Evolutionary conservation across 2,888 invertebrate species (phyloP).

Genomic region (Micoletzkya japonica): DNA sequence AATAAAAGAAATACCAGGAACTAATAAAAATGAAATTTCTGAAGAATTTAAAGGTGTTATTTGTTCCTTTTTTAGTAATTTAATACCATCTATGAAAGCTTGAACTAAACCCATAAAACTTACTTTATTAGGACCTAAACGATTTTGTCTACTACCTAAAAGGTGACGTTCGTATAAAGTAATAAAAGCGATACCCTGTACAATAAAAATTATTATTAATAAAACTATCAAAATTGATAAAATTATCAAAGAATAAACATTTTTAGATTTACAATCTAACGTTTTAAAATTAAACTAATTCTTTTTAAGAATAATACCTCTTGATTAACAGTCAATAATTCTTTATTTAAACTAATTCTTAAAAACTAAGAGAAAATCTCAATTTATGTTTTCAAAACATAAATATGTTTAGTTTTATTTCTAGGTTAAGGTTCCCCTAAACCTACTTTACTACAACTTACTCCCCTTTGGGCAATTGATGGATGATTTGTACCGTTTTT

Average conservation of each 20-base stretch:
- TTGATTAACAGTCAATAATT: slow-evolving; percentile 51
- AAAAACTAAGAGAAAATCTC: slow-evolving; percentile 46
- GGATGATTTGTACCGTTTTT: slow-evolving; percentile 56
- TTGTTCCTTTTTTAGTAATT: slow-evolving; percentile 50
- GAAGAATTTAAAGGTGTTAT: slow-evolving; percentile 43
- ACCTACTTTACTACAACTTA: slow-evolving; percentile 59
- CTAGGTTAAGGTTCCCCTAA: slow-evolving; percentile 54
- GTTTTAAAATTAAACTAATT: slow-evolving; percentile 48
- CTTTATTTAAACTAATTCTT: slow-evolving; percentile 49
- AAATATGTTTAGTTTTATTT: slow-evolving; percentile 42
- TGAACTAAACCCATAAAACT: slow-evolving; percentile 50
- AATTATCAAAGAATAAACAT: slow-evolving; percentile 38
- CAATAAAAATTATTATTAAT: slow-evolving; percentile 47
- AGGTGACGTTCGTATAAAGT: slow-evolving; percentile 53
- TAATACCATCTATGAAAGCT: slow-evolving; percentile 53
- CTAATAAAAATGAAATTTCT: slow-evolving; percentile 48
- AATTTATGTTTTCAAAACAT: slow-evolving; percentile 52
- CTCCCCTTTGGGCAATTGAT: slow-evolving; percentile 55
- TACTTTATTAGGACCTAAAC: slow-evolving; percentile 52
- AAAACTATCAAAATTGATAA: slow-evolving; percentile 37
- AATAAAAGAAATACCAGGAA: slow-evolving; percentile 47
- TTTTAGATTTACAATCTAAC: slow-evolving; percentile 54
- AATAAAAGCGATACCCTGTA: slow-evolving; percentile 53
- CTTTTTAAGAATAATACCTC: slow-evolving; percentile 41
- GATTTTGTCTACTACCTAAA: slow-evolving; percentile 47